Conservation (phyloP, 2,797 vertebrate genomes). For the Perdix hodgsoniae region DNA sequence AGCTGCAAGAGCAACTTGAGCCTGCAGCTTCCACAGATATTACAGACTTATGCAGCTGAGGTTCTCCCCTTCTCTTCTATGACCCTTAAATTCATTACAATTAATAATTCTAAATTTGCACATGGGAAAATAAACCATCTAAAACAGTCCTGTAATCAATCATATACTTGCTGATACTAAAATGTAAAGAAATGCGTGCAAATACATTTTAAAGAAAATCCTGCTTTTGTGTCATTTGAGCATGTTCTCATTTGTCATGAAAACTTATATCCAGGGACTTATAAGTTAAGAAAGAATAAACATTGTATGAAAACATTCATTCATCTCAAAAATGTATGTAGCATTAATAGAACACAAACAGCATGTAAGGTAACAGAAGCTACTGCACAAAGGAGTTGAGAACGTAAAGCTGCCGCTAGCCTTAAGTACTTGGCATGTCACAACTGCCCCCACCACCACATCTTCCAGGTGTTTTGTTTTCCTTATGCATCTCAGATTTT, state of each 20-base stretch:
- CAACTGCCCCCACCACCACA: background rate
- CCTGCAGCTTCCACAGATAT: background rate
- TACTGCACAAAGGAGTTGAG: background rate
- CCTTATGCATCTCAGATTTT: background rate
- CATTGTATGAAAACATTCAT: background rate
- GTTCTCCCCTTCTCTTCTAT: background rate
- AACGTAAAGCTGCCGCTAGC: background rate
- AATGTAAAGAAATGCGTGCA: background rate
- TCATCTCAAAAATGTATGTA: background rate
- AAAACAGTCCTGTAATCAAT: background rate
- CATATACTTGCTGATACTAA: background rate
- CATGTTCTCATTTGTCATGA: conserved; percentile 15
- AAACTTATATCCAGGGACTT: conserved; percentile 6
- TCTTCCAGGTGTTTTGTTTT: background rate
- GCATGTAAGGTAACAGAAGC: background rate
- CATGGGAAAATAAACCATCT: background rate
- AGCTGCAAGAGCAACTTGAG: background rate
- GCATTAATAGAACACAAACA: background rate
- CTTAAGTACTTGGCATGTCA: background rate
- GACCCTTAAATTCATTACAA: background rate
- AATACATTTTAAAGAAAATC: conserved; percentile 6
- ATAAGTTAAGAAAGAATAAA: conserved; percentile 23
- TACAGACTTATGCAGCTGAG: background rate
- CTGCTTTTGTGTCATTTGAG: background rate
- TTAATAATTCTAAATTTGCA: conserved; percentile 12